Base-by-base conservation (phyloP, 2,888 invertebrate genomes). In the Agrotis segetum region DNA sequence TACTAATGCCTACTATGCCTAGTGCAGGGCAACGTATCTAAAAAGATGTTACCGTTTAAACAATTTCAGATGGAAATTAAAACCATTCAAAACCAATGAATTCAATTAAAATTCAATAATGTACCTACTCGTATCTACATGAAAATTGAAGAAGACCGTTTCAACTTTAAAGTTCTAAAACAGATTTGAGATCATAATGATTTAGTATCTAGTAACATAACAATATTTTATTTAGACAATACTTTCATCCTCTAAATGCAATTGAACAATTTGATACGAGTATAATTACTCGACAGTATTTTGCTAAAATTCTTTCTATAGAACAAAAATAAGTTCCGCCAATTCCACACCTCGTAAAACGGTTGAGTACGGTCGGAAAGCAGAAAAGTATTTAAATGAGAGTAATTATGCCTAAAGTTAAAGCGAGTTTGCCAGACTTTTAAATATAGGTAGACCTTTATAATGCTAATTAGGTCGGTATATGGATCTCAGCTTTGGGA, bases 311-410 rank as follows among this genome's bases (percentile, higher is more conserved):
- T 52, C 1, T 1, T 56, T 19, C 47, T 59, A 5, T 13, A 40
- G 67, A 44, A 24, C 49, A 47, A 61, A 67, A 78, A 64, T 52
- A 59, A 67, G 19, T 53, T 62, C 52, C 17, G 34, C 29, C 11
- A 70, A 65, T 62, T 71, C 56, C 56, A 58, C 77, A 80, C 77
- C 65, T 75, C 76, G 59, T 49, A 47, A 49, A 63, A 76, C 66
- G 53, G 53, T 55, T 67, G 47, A 66, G 67, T 69, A 77, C 77
- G 82, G 85, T 78, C 79, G 66, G 62, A 67, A 85, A 88, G 81
- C 81, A 74, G 72, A 83, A 88, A 88, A 88, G 89, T 89, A 90
- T 89, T 90, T 86, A 89, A 90, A 90, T 89, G 87, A 88, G 86
- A 52, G 84, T 88, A 88, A 90, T 90, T 90, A 90, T 90, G 85